Evolutionary conservation across 2,888 invertebrate genomes (phyloP).

Genomic region (Heliconius ismenius): DNA sequence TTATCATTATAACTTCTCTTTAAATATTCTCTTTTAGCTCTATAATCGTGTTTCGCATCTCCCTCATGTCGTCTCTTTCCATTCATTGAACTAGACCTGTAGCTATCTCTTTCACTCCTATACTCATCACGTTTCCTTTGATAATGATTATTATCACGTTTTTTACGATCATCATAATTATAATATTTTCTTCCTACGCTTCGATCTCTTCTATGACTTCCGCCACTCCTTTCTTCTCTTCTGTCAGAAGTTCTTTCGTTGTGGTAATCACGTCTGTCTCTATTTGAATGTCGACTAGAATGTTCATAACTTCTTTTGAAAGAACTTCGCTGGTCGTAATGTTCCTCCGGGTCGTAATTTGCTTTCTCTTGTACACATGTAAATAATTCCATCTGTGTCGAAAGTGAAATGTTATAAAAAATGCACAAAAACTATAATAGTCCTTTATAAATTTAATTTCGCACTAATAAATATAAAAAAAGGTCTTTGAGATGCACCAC

Average conservation of each 20-base stretch:
- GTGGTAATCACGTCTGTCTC: neutral
- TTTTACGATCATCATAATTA: conserved; percentile 22
- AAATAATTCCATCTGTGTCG: conserved; percentile 56
- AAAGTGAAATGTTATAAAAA: neutral
- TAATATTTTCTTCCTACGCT: conserved; percentile 3
- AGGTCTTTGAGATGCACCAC: too few species aligned
- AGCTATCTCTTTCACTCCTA: conserved; percentile 17
- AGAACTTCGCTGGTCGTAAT: neutral
- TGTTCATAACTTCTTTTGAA: neutral
- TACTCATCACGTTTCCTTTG: conserved; percentile 26
- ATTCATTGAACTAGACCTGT: conserved; percentile 25
- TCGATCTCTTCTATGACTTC: conserved; percentile 9
- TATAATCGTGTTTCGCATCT: neutral
- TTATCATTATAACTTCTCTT: conserved; percentile 19
- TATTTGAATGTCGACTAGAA: neutral
- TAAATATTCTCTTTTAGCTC: neutral
- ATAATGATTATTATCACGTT: conserved; percentile 23
- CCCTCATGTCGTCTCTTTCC: conserved; percentile 25
- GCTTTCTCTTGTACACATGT: conserved; percentile 17
- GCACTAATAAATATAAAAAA: too few species aligned
- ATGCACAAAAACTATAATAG: too few species aligned
- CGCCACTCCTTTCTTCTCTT: conserved; percentile 1
- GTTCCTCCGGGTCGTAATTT: neutral
- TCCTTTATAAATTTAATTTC: too few species aligned
- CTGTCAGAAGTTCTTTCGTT: neutral